Conservation (phyloP, 2,113 vertebrate genomes). For the Trematomus loennbergii region DNA sequence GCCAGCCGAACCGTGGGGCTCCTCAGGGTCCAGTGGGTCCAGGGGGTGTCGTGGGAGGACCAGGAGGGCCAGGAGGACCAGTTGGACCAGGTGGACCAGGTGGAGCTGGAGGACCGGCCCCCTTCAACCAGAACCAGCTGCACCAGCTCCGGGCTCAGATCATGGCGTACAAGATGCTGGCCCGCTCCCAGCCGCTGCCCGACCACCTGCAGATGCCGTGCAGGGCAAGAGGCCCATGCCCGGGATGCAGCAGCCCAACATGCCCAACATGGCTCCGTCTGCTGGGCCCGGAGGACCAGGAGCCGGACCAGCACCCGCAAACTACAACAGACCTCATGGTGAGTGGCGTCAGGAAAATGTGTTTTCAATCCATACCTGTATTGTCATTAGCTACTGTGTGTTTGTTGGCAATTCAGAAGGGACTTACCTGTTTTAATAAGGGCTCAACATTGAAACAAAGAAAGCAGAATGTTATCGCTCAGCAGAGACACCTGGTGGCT, state of each 20-base stretch:
- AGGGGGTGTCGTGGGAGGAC: no score
- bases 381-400: no score
- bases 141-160: conserved; percentile 97
- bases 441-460: conserved; percentile 14
- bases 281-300: conserved; percentile 87
- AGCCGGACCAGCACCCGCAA: conserved; percentile 86
- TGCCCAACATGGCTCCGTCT: conserved; percentile 92
- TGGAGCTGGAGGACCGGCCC: conserved; percentile 84
- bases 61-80: no score
- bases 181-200: conserved; percentile 90
- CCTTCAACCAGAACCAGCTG: conserved; percentile 97
- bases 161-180: conserved; percentile 99
- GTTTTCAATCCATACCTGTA: no score
- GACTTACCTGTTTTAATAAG: no score
- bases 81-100: conserved; percentile 61
- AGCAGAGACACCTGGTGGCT: conserved; percentile 59
- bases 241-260: conserved; percentile 89
- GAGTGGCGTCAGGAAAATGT: conserved; percentile 35
- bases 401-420: no score
- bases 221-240: conserved; percentile 96
- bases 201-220: conserved; percentile 96
- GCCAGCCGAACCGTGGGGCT: conserved; percentile 87
- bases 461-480: background rate
- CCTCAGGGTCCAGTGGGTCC: conserved; percentile 63
- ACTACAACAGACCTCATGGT: conserved; percentile 94